Base-by-base conservation (phyloP, 2,888 invertebrate genomes). In the Heteropelma amictum region DNA sequence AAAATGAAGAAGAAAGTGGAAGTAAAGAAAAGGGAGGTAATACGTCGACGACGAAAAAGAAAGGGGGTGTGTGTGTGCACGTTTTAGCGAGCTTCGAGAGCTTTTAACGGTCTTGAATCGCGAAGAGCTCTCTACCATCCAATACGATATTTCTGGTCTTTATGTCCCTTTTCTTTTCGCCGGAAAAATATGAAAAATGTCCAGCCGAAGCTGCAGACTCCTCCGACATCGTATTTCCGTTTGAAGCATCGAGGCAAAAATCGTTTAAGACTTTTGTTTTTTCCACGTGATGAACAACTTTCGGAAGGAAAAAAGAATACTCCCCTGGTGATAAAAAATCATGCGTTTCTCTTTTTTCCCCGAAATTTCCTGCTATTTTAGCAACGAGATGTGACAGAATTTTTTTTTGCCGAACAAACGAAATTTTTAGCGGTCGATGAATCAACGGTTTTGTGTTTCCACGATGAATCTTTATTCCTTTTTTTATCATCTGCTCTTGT, bases 81-180 rank as follows among this genome's bases (percentile, higher is more conserved):
- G 58, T 60, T 65, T 33, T 60, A 35, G 60, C 35, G 58, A 65
- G 42, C 65, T 65, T 53, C 58, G 64, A 60, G 64, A 51, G 72
- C 72, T 72, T 72, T 72, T 60, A 72, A 60, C 65, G 58, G 47
- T 14, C 19, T 45, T 60, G 19, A 53, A 45, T 49, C 58, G 58
- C 51, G 35, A 60, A 35, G 45, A 64, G 49, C 42, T 14, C 10
- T 23, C 26, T 19, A 35, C 47, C 26, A 45, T 65, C 33, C 14
- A 51, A 30, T 33, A 21, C 54, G 38, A 70, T 70, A 63, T 63
- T 70, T 56, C 38, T 63, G 12, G 47, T 47, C n/a, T 35, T 63
- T 28, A 23, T 53, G 7, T 53, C 42, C 10, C n/a, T 42, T 17
- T 58, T 42, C 14, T 10, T 19, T 42, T 12, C 21, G 17, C 28